Base-by-base conservation (phyloP, 2,888 invertebrate genomes). In the Cheilosia impressa region DNA sequence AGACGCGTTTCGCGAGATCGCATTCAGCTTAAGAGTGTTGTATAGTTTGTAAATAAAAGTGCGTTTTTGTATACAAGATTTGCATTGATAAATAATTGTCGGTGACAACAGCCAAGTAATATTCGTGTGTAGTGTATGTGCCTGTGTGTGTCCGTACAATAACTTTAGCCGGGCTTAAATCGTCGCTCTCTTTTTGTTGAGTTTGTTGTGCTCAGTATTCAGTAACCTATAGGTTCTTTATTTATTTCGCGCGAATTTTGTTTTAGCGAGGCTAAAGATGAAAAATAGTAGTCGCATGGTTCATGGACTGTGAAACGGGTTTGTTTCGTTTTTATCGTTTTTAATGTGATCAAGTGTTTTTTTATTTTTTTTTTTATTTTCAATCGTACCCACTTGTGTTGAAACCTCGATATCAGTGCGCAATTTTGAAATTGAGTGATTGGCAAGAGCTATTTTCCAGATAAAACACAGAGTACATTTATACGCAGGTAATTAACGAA, bases 371-470 rank as follows among this genome's bases (percentile, higher is more conserved):
- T 66, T 41, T 66, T 27, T 50, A n/a, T 58, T 58, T 24, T 41
- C 38, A 38, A 38, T 38, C 38, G 45, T 58, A 45, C 50, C 65
- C 52, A 45, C 62, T 65, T 63, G 24, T 62, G 60, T 71, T 63
- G 43, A 76, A 82, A 58, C 65, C 19, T 17, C 65, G 65, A 55
- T 82, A 78, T 78, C 78, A 82, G 78, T 71, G 69, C 77, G 65
- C 76, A 82, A 50, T 82, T 82, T 82, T 62, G 17, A 38, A 38
- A 53, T 57, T 76, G 52, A 65, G 53, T 71, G 38, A 38, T 38
- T 38, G 38, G 38, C 38, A 38, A 38, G 3, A 13, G 13, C 38
- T 69, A 47, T 72, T 58, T 38, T 55, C 72, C 50, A 65, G 82
- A 78, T 60, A 72, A 60, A 38, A 38, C 13, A 38, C 2, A 55